Evolutionary conservation across 2,888 invertebrate genomes (phyloP), one percentile per base, ranked within the genome.

Genomic region (Aspidapion aeneum): DNA sequence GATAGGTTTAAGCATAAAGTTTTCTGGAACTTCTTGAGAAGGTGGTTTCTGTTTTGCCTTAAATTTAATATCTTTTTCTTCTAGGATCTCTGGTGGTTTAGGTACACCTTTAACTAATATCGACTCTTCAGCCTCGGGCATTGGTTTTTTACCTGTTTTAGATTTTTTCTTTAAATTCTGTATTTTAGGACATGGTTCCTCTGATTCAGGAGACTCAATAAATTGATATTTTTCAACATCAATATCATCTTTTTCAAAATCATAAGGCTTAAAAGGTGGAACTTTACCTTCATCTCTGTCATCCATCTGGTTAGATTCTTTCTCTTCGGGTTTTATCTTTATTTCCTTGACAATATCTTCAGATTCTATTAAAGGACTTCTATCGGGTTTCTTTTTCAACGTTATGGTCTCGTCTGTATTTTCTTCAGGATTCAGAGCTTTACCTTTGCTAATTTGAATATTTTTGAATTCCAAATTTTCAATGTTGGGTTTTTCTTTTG

Each of bases 381-480:
- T 82, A 58, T 78, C 71, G 1, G 84, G 83, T 57, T 82, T 78
- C 72, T 84, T 85, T 72, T 84, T 86, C 3, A 86, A 75, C 48
- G 78, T 79, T 1, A 86, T 76, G 35, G 82, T 82, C 1, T 75
- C 71, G 18, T 73, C 77, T 59, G 77, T 74, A 17, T 83, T 80
- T 62, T 75, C 70, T 68, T 69, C 63, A 61, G 67, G 61, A 17
- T 71, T 71, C 50, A 35, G 17, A 17, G 80, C 75, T 69, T 83
- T 83, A 1, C 84, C 84, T 74, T 85, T 79, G 86, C 84, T 21
- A 86, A 73, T 77, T 85, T 84, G 58, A 81, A 85, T 1, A 85
- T 80, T 74, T 84, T 83, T 50, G 56, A 68, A 60, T 65, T 62
- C 68, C 66, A 62, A 74, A 70, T 66, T 72, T 71, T 60, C 63